These are phyloP conservation scores for Semaprochilodus insignis DNA, from an alignment of 2,797 vertebrate genomes.

Conservation along the genomic window DNA sequence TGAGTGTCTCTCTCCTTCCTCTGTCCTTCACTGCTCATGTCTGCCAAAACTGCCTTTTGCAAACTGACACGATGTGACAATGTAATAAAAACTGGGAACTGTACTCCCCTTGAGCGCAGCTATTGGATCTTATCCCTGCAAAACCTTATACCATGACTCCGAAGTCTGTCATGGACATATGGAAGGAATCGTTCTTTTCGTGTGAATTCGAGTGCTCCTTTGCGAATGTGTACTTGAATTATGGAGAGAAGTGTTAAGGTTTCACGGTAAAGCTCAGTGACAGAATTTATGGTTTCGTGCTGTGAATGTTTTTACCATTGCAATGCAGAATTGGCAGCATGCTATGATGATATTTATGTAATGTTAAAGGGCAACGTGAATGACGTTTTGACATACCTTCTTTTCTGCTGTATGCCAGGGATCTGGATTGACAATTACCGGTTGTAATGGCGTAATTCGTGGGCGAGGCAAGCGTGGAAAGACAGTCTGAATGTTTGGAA, in stretches of 20 bases:
- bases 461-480: not conserved
- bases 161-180: constrained; percentile 7
- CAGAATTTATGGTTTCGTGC: not conserved
- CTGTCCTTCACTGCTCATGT: constrained; percentile 38
- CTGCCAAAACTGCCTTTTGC: constrained; percentile 44
- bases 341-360: not conserved
- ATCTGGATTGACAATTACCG: not conserved
- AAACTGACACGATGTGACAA: constrained; percentile 48
- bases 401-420: not conserved
- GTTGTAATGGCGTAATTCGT: not conserved
- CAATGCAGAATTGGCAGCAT: not conserved
- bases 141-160: constrained; percentile 23
- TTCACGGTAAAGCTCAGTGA: not conserved
- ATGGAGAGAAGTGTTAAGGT: constrained; percentile 1
- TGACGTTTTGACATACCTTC: not conserved
- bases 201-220: constrained; percentile 21
- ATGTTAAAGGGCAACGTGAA: not conserved
- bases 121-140: constrained; percentile 23
- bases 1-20: constrained; percentile 45
- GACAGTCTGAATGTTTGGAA: not conserved
- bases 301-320: not conserved
- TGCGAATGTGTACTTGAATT: constrained; percentile 31
- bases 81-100: constrained; percentile 43
- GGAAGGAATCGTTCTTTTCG: constrained; percentile 12
- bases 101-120: constrained; percentile 1